phyloP scores from a whole-genome alignment of 1,140 invertebrate genomes.

The Anastrepha ludens region DNA sequence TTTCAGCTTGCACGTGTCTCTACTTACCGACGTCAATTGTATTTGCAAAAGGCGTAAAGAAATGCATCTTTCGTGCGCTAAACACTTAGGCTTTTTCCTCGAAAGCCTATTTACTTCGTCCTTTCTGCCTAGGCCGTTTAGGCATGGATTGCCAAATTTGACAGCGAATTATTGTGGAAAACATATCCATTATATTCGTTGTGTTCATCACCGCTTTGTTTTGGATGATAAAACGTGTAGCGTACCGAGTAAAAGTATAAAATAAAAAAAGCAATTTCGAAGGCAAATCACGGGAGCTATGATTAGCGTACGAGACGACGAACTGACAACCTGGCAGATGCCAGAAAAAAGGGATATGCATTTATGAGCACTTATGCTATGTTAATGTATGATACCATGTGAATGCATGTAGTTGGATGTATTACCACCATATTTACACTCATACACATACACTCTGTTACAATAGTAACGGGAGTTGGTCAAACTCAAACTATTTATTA shows the following conservation, averaged over 20 bases:
- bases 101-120: slow-evolving; percentile 29
- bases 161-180: slow-evolving; percentile 18
- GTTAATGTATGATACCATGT: neutral
- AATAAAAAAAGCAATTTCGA: neutral
- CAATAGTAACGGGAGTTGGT: no score
- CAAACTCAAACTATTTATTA: no score
- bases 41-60: neutral
- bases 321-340: neutral
- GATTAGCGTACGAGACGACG: slow-evolving; percentile 18
- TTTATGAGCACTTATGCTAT: neutral
- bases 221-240: neutral
- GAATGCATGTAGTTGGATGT: neutral
- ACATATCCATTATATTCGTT: neutral
- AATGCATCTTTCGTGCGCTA: neutral
- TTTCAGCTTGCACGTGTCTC: neutral
- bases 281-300: slow-evolving; percentile 32
- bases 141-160: slow-evolving; percentile 7
- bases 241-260: neutral
- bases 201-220: neutral
- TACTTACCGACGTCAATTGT: neutral
- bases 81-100: neutral
- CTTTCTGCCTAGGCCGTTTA: slow-evolving; percentile 19
- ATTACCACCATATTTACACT: neutral
- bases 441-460: no score
- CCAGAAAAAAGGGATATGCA: slow-evolving; percentile 13